Evolutionary conservation across 2,888 invertebrate genomes (phyloP).

Genomic region (Patella depressa): DNA sequence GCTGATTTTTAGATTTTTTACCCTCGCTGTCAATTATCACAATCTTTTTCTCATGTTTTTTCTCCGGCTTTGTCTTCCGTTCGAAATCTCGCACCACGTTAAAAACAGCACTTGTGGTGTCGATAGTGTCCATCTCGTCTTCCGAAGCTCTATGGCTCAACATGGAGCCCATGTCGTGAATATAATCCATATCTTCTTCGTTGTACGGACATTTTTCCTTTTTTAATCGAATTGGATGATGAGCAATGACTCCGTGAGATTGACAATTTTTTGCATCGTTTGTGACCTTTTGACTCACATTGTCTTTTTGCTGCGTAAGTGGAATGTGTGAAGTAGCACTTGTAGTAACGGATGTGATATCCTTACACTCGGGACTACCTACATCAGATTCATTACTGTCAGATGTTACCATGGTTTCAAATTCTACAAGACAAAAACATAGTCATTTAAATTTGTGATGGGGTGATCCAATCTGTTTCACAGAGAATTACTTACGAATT

Average conservation of each 20-base stretch:
- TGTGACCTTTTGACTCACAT: too few species aligned
- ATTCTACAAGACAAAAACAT: too few species aligned
- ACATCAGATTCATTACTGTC: constrained; percentile 5
- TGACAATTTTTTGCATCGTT: too few species aligned
- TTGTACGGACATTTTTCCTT: constrained; percentile 40
- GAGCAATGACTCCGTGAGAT: too few species aligned
- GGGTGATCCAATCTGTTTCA: too few species aligned
- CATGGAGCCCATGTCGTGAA: constrained; percentile 57
- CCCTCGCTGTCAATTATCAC: constrained; percentile 49
- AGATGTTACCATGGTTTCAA: background rate
- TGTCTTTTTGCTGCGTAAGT: too few species aligned
- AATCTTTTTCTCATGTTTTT: constrained; percentile 39
- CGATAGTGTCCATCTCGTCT: constrained; percentile 31
- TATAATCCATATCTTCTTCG: constrained; percentile 50
- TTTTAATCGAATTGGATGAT: background rate
- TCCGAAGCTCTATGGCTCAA: constrained; percentile 49
- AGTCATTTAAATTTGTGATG: too few species aligned
- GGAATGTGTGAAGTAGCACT: background rate
- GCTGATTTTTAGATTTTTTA: constrained; percentile 16
- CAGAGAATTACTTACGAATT: too few species aligned
- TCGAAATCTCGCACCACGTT: constrained; percentile 57
- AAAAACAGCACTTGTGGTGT: constrained; percentile 46
- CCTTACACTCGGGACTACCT: background rate
- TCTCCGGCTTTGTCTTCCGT: constrained; percentile 31
- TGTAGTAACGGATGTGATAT: background rate